Evolutionary conservation across 2,888 invertebrate genomes (phyloP).

Genomic region (Platycnemis pennipes): DNA sequence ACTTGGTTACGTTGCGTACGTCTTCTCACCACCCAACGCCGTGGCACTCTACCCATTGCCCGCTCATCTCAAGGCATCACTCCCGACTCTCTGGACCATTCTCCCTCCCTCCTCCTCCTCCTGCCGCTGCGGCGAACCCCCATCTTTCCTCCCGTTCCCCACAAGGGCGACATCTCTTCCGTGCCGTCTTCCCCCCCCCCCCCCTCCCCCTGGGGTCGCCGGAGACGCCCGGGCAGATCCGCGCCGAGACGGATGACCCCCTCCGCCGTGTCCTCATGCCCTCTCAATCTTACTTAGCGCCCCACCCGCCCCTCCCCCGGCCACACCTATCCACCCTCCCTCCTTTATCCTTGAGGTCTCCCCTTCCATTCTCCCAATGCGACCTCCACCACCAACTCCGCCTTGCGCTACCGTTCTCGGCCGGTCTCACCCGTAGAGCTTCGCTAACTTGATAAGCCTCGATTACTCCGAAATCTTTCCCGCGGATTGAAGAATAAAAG

Average conservation of each 20-base stretch:
- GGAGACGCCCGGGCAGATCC: neutral
- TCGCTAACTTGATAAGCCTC: neutral
- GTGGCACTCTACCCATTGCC: neutral
- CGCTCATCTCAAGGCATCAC: neutral
- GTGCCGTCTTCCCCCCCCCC: neutral
- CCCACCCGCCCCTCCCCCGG: neutral
- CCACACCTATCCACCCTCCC: neutral
- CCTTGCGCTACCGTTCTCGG: neutral
- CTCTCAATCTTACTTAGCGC: conserved; percentile 63
- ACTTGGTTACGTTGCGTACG: too few relatives aligned
- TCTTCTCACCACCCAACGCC: neutral
- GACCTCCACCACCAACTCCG: neutral
- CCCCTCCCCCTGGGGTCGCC: too few relatives aligned
- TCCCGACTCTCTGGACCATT: neutral
- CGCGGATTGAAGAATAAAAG: too few relatives aligned
- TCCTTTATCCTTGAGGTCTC: too few relatives aligned
- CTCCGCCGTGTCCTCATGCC: conserved; percentile 29
- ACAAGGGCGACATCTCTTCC: neutral
- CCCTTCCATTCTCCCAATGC: neutral
- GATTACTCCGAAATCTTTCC: neutral
- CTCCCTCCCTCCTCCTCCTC: neutral
- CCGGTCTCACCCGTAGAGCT: neutral
- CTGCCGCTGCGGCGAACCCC: neutral
- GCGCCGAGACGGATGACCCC: conserved; percentile 33
- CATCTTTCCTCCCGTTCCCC: neutral